Conservation (phyloP, 2,888 invertebrate genomes). For the Flabesymbios commensalis region DNA sequence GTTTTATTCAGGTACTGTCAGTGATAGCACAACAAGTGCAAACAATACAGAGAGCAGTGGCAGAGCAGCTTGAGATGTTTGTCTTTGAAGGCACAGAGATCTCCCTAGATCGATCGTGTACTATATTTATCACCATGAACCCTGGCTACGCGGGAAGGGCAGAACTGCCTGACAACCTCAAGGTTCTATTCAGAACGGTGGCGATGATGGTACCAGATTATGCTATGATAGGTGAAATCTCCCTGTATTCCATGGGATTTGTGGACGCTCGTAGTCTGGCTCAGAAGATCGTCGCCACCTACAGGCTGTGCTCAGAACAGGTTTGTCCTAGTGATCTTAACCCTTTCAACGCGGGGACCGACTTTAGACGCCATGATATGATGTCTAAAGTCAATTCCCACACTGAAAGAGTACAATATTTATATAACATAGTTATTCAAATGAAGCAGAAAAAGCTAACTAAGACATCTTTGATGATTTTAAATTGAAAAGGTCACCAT, state of each 20-base stretch:
- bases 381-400: too few relatives aligned
- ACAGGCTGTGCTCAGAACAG: conserved; percentile 59
- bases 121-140: conserved; percentile 62
- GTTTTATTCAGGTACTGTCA: conserved; percentile 52
- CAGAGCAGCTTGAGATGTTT: conserved; percentile 54
- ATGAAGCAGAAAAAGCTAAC: too few relatives aligned
- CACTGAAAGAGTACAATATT: too few relatives aligned
- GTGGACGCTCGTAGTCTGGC: conserved; percentile 56
- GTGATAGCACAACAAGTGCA: conserved; percentile 62
- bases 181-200: conserved; percentile 60
- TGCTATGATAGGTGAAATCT: conserved; percentile 60
- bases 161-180: conserved; percentile 61
- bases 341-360: too few relatives aligned
- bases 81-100: conserved; percentile 60
- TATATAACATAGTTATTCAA: too few relatives aligned
- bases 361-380: too few relatives aligned
- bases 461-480: too few relatives aligned
- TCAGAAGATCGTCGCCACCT: conserved; percentile 60
- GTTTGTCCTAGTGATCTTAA: too few relatives aligned
- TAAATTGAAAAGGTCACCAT: too few relatives aligned
- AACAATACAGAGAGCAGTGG: conserved; percentile 60
- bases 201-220: conserved; percentile 63
- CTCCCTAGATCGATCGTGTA: conserved; percentile 59
- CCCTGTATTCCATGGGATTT: conserved; percentile 62
- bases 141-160: conserved; percentile 61